A percentile compares a stretch with the other conserved stretches of the same genome.
Evolutionary conservation across 2,113 vertebrate genomes (phyloP).

Genomic region (Mesitornis unicolor): DNA sequence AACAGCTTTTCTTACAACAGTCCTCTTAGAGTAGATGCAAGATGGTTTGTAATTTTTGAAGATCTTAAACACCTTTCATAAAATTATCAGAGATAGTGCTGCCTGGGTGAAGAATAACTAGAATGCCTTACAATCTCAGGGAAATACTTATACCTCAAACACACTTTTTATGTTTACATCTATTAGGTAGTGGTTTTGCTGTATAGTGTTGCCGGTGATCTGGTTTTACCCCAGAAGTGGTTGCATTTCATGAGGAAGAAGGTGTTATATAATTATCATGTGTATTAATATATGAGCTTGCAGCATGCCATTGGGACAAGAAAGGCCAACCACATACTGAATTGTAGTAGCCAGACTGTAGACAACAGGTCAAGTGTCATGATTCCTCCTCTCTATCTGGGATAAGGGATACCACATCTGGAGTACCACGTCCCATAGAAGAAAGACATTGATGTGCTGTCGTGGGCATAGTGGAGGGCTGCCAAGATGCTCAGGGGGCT

Average conservation of each 20-base stretch:
- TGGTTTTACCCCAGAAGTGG: not conserved
- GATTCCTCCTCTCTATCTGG: not conserved
- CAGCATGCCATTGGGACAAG: not conserved
- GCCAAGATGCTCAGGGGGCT: not conserved
- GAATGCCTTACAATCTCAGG: not conserved
- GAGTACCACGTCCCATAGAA: not conserved
- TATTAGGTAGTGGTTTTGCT: not conserved
- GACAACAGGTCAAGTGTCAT: not conserved
- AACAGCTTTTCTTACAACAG: not conserved
- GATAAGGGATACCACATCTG: not conserved
- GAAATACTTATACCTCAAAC: not conserved
- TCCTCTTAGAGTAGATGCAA: not conserved
- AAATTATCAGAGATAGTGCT: not conserved
- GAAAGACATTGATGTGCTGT: not conserved
- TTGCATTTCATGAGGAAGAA: not conserved
- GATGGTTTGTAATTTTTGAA: not conserved
- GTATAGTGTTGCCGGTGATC: not conserved
- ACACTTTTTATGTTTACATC: not conserved
- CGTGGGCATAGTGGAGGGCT: not conserved
- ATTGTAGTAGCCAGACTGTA: not conserved
- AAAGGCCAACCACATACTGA: not conserved
- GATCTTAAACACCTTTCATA: not conserved
- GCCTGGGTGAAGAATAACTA: not conserved
- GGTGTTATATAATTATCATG: not conserved
- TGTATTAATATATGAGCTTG: not conserved